Evolutionary conservation across 2,113 vertebrate genomes (phyloP), one percentile per base, ranked within the genome.

Genomic region (Chelonoidis abingdonii): DNA sequence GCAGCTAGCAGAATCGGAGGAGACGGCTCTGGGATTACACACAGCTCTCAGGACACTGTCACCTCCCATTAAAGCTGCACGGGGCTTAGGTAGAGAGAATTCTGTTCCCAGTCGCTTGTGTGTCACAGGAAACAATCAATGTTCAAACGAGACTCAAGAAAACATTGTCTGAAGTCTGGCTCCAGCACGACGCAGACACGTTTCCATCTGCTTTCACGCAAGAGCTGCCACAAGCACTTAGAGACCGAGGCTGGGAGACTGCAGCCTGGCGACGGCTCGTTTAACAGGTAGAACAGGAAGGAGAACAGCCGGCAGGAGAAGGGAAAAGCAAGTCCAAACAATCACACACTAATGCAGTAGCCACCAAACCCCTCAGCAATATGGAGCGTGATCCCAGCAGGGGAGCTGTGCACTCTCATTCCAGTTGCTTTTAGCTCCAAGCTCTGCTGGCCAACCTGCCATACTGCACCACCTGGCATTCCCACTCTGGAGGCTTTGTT

Each of bases 111-210:
- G 19, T 44, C n/a, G 1, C 38, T 22, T 75, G n/a, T 14, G n/a
- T 75, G 72, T 41, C 72, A 41, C 72, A 41, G 57, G 12, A 84
- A 78, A 24, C 2, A 27, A 4, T 81, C 65, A 82, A 35, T 10
- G 21, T 41, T 75, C 38, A 75, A 75, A 0, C 21, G 19, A 38
- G 38, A 56, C 92, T 88, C 44, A 1, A 0, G 27, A 72, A 83
- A 56, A 12, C 38, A 19, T 0, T 0, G 44, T 54, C 29, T 35
- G 65, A 78, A 80, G 38, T 6, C 84, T 47, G 78, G 87, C 69
- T 53, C 21, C 5, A 0, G 3, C 25, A 16, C 47, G 62, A 22
- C 1, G 0, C 2, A 1, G 21, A 13, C 27, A 1, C 0, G 4
- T 79, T 59, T 27, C 4, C 2, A 50, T 93, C 10, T 0, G 52